Conservation (phyloP, 2,113 vertebrate genomes). For the Balaeniceps rex region DNA sequence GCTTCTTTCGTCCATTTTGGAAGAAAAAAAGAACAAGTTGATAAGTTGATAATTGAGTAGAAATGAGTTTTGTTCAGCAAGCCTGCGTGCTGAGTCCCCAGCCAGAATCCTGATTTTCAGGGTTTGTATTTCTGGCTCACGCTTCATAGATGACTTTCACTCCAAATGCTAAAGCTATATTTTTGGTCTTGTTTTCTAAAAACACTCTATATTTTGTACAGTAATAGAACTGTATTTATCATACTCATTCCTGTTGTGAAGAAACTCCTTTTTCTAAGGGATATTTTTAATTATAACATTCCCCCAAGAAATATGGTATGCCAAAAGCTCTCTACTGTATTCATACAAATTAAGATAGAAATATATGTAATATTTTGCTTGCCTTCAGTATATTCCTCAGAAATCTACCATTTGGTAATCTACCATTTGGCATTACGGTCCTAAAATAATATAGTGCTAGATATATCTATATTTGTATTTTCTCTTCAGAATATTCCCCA, state of each 20-base stretch:
- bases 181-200: conserved; percentile 3
- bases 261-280: not conserved
- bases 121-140: not conserved
- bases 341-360: not conserved
- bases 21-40: not conserved
- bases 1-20: not conserved
- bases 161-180: not conserved
- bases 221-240: not conserved
- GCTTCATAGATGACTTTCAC: not conserved
- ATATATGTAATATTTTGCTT: not conserved
- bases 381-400: not conserved
- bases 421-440: not conserved
- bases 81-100: not conserved
- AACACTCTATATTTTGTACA: not conserved
- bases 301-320: not conserved
- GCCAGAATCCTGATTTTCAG: not conserved
- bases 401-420: not conserved
- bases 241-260: not conserved
- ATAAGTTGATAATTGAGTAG: not conserved
- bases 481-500: not conserved
- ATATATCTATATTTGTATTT: not conserved
- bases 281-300: not conserved
- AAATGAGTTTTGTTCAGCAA: not conserved
- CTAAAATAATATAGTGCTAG: not conserved
- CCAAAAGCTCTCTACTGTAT: not conserved